Evolutionary conservation across 2,797 vertebrate genomes (phyloP).

Genomic region (Psittacula echo): DNA sequence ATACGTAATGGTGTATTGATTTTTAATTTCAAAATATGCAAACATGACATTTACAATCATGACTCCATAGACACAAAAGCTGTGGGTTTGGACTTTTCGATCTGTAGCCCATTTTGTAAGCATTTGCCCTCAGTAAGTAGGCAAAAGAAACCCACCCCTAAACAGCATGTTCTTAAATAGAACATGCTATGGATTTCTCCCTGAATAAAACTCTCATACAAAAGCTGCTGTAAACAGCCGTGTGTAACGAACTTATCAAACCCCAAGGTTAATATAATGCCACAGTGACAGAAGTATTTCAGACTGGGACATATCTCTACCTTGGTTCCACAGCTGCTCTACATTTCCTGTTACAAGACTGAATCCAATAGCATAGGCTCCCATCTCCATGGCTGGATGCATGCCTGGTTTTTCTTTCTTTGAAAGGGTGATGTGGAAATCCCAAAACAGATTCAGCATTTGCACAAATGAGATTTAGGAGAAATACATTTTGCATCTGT

Average conservation of each 20-base stretch:
- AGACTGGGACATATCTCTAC: background rate
- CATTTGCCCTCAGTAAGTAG: background rate
- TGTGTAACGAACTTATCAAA: background rate
- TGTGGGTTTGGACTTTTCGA: background rate
- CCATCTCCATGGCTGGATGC: background rate
- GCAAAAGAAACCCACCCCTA: background rate
- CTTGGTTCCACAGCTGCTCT: background rate
- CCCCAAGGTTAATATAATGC: slow-evolving; percentile 28
- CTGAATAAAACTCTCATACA: background rate
- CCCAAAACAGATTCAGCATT: background rate
- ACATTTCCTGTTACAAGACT: background rate
- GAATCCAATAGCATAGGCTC: background rate
- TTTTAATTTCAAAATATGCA: slow-evolving; percentile 70
- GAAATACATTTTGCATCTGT: background rate
- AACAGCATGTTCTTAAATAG: background rate
- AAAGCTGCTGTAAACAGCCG: background rate
- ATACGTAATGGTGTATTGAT: slow-evolving; percentile 57
- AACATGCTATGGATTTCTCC: background rate
- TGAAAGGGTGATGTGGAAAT: background rate
- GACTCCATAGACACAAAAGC: slow-evolving; percentile 14
- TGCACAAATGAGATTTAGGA: background rate
- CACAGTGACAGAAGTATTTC: background rate
- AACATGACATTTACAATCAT: slow-evolving; percentile 69
- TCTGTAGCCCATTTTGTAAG: background rate
- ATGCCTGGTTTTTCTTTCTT: background rate